These are phyloP conservation scores for Tokudaia tokunoshimensis DNA, from an alignment of 2,797 vertebrate species.

Conservation along the genomic window DNA sequence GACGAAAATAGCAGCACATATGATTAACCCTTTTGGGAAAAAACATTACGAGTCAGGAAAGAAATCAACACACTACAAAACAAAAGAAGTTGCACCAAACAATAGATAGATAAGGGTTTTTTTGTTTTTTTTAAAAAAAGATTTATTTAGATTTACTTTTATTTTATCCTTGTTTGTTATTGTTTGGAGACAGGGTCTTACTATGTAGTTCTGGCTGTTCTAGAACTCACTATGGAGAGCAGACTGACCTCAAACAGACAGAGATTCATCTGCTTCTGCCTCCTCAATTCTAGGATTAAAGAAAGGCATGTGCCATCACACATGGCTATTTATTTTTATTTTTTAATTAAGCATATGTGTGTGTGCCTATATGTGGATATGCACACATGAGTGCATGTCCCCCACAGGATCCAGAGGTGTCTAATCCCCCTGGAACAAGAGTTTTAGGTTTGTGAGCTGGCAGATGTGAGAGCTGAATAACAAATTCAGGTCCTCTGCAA, in stretches of 20 bases:
- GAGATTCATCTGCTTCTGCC: background rate
- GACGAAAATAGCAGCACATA: background rate
- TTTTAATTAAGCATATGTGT: background rate
- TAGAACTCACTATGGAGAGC: background rate
- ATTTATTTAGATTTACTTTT: background rate
- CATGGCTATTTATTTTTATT: background rate
- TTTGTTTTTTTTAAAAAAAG: no score
- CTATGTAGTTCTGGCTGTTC: background rate
- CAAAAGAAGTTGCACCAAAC: background rate
- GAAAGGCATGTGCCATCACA: background rate
- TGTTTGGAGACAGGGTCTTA: background rate
- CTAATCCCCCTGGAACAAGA: background rate
- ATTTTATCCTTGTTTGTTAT: background rate
- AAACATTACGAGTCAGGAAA: background rate
- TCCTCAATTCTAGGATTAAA: background rate
- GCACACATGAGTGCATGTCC: background rate
- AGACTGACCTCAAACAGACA: background rate
- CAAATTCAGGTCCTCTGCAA: background rate
- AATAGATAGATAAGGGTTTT: background rate
- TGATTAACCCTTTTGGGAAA: conserved; percentile 8
- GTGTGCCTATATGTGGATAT: background rate
- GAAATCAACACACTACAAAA: background rate
- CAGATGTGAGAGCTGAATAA: background rate
- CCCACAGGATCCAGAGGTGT: no score
- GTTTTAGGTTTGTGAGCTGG: background rate